Evolutionary conservation across 2,797 vertebrate species (phyloP).

Genomic region (Rhinichthys osculus): DNA sequence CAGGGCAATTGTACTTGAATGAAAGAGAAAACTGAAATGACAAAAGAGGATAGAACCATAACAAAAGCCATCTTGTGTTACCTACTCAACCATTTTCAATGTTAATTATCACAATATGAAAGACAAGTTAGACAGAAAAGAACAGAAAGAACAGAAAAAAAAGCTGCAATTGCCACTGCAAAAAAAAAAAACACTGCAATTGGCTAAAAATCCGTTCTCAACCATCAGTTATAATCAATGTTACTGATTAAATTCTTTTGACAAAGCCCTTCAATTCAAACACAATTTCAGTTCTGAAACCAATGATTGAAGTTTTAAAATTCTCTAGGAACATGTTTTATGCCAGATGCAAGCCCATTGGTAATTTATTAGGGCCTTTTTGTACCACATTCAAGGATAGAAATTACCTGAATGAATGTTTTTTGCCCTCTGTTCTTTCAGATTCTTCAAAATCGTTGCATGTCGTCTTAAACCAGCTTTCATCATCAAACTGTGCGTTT

Average conservation of each 20-base stretch:
- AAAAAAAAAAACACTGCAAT: too few relatives aligned
- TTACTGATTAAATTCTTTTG: neutral
- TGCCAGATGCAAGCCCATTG: neutral
- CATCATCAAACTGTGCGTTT: neutral
- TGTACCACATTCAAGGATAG: neutral
- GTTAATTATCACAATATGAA: neutral
- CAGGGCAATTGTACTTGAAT: neutral
- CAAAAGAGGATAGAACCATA: neutral
- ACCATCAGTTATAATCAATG: neutral
- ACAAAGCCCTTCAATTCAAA: neutral
- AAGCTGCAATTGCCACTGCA: too few relatives aligned
- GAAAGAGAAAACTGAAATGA: constrained; percentile 1
- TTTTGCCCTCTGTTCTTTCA: constrained; percentile 2
- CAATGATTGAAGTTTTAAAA: neutral
- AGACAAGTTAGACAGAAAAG: neutral
- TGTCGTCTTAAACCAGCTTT: neutral
- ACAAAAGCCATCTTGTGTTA: neutral
- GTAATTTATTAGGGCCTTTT: neutral
- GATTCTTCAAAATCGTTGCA: constrained; percentile 11
- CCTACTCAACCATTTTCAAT: neutral
- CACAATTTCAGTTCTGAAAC: neutral
- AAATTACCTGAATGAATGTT: neutral
- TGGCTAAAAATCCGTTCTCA: neutral
- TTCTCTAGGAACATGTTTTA: neutral
- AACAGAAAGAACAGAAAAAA: neutral